These are phyloP conservation scores for Elymnias hypermnestra DNA, from an alignment of 1,140 invertebrate genomes.

Conservation along the genomic window DNA sequence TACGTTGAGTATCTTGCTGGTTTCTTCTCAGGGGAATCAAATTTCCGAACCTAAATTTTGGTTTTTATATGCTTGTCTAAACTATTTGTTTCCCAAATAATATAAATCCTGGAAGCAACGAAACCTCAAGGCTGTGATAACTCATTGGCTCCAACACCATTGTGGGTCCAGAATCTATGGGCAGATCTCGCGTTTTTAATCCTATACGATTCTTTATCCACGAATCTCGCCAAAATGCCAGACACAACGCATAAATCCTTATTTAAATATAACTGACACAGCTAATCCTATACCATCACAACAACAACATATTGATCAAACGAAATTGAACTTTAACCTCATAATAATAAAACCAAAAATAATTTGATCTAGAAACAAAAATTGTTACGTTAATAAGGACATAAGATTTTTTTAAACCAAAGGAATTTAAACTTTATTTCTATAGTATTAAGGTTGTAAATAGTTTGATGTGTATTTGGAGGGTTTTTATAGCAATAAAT, in stretches of 20 bases:
- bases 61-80: too few relatives aligned
- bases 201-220: conserved; percentile 57
- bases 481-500: conserved; percentile 74
- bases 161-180: conserved; percentile 41
- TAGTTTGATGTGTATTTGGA: conserved; percentile 25
- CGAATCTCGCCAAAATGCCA: conserved; percentile 69
- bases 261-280: conserved; percentile 63
- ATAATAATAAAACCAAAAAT: conserved; percentile 5
- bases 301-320: conserved; percentile 9
- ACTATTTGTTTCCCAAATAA: too few relatives aligned
- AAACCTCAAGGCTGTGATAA: conserved; percentile 19
- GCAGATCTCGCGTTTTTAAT: conserved; percentile 54
- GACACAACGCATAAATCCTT: conserved; percentile 72
- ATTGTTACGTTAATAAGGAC: too few relatives aligned
- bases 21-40: too few relatives aligned
- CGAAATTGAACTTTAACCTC: conserved; percentile 8
- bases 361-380: too few relatives aligned
- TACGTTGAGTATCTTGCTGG: too few relatives aligned
- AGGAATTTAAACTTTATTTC: conserved; percentile 10
- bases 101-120: conserved; percentile 7
- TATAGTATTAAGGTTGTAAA: conserved; percentile 20
- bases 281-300: conserved; percentile 14
- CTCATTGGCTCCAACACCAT: conserved; percentile 24
- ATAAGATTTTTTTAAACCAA: conserved; percentile 20
- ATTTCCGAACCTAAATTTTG: too few relatives aligned